Evolutionary conservation across 1,140 invertebrate genomes (phyloP).

Genomic region (Saccostrea cuccullata): DNA sequence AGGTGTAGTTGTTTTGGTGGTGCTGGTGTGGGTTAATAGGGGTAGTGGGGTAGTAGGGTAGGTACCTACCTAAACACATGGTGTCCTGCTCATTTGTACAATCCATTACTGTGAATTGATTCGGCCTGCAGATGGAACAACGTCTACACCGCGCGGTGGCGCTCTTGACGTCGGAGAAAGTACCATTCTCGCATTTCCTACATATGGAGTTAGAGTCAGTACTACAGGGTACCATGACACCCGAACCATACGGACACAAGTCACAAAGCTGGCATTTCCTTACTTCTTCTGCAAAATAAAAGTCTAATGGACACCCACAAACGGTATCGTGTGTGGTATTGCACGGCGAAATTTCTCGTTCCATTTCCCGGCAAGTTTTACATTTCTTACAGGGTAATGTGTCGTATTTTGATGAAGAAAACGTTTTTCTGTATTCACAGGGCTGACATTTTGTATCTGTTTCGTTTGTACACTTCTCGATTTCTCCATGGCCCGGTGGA

Average conservation of each 20-base stretch:
- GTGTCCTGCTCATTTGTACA: conserved; percentile 74
- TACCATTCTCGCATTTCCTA: conserved; percentile 58
- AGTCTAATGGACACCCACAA: conserved; percentile 59
- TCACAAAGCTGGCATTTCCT: conserved; percentile 47
- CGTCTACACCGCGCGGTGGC: conserved; percentile 64
- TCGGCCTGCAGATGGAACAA: conserved; percentile 66
- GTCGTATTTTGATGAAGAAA: conserved; percentile 29
- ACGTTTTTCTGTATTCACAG: conserved; percentile 50
- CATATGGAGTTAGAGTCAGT: conserved; percentile 41
- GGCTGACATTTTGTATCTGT: conserved; percentile 47
- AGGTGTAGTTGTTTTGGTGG: too few relatives aligned
- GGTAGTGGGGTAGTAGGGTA: too few relatives aligned
- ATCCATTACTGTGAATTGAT: conserved; percentile 67
- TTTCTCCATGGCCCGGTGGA: conserved; percentile 8
- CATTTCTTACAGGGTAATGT: conserved; percentile 36
- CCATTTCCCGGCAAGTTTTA: conserved; percentile 50
- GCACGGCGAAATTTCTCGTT: conserved; percentile 49
- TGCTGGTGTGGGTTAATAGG: too few relatives aligned
- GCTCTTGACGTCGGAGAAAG: conserved; percentile 68
- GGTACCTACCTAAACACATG: conserved; percentile 46
- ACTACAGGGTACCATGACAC: conserved; percentile 31
- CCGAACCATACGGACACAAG: conserved; percentile 43
- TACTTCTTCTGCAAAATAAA: conserved; percentile 44
- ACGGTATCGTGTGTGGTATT: conserved; percentile 66
- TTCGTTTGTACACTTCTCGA: conserved; percentile 32